Evolutionary conservation across 2,888 invertebrate genomes (phyloP).

Genomic region (Alviniconcha strummeri): DNA sequence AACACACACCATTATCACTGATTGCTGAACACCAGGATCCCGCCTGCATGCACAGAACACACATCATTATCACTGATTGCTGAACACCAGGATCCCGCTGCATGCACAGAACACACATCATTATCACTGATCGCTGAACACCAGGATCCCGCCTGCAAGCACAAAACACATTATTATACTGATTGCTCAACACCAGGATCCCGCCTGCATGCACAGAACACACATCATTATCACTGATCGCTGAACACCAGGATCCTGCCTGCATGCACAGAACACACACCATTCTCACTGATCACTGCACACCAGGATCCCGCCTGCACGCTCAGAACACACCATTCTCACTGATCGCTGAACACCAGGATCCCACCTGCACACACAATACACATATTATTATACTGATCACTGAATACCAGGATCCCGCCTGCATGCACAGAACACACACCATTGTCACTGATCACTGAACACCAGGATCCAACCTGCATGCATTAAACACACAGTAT

Average conservation of each 20-base stretch:
- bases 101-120: not conserved
- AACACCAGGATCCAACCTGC: conserved; percentile 21
- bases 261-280: not conserved
- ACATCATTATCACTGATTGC: not conserved
- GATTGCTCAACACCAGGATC: conserved; percentile 21
- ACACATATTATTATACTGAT: no score
- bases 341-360: conserved; percentile 14
- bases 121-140: conserved; percentile 8
- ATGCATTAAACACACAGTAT: not conserved
- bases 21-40: conserved; percentile 23
- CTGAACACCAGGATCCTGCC: conserved; percentile 24
- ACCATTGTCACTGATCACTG: not conserved
- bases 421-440: not conserved
- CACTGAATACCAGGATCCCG: conserved; percentile 28
- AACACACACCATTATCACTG: not conserved
- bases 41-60: conserved; percentile 4
- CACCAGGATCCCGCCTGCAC: conserved; percentile 21
- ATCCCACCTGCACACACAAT: conserved; percentile 7
- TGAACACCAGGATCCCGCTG: conserved; percentile 26
- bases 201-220: not conserved
- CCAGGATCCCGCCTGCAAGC: conserved; percentile 12
- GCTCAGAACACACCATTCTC: not conserved
- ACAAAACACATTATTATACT: not conserved
- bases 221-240: not conserved
- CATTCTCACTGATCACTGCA: conserved; percentile 5